phyloP scores from a whole-genome alignment of 2,888 invertebrate species.

The Heteromyza rotundicornis region DNA sequence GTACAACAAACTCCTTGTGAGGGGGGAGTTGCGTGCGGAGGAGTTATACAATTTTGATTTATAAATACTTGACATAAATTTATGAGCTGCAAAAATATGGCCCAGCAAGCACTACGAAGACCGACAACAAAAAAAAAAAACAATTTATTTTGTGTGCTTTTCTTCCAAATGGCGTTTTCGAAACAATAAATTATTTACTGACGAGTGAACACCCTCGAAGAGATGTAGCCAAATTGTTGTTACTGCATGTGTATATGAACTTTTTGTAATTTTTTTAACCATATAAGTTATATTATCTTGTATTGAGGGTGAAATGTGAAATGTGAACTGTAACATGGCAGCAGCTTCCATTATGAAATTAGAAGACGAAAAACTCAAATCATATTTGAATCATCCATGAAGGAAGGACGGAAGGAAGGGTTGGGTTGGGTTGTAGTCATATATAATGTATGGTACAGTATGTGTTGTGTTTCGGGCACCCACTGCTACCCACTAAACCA shows the following conservation, averaged over 20 bases:
- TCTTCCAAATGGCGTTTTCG: constrained; percentile 20
- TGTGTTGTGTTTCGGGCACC: not conserved
- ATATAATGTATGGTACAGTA: not conserved
- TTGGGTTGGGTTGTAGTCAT: constrained; percentile 22
- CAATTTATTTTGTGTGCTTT: constrained; percentile 14
- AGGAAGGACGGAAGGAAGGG: constrained; percentile 32
- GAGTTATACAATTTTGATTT: constrained; percentile 39
- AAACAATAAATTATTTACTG: constrained; percentile 28
- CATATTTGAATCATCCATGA: not conserved
- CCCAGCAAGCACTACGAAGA: constrained; percentile 30
- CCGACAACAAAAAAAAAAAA: constrained; percentile 16
- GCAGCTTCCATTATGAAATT: constrained; percentile 15
- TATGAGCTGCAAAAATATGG: constrained; percentile 47
- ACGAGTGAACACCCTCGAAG: constrained; percentile 26
- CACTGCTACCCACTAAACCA: constrained; percentile 7
- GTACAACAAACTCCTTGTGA: too few relatives aligned
- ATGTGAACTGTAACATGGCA: constrained; percentile 12
- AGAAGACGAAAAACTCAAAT: not conserved
- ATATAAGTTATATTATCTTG: constrained; percentile 3
- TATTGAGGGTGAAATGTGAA: constrained; percentile 18
- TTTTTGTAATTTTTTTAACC: too few relatives aligned
- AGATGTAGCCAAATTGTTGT: not conserved
- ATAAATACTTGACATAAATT: constrained; percentile 49
- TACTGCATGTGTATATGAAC: not conserved
- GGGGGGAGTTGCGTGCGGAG: constrained; percentile 4